phyloP scores from a whole-genome alignment of 2,888 invertebrate genomes.

The Aphidius colemani region DNA sequence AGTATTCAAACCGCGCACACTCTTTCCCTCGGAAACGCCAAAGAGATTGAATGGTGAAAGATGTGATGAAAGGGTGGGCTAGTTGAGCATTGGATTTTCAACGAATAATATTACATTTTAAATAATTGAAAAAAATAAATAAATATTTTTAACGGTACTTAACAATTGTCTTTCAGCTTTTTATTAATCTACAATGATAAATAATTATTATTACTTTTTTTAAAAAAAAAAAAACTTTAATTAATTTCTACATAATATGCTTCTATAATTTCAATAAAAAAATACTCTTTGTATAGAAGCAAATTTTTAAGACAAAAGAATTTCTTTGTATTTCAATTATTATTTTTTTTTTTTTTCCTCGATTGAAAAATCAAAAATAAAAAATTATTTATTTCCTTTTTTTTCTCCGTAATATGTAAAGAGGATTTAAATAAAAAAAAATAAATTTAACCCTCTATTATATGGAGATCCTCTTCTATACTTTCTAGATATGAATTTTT shows the following conservation, averaged over 20 bases:
- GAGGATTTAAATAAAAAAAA: slow-evolving; percentile 1
- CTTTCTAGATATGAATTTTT: slow-evolving; percentile 48
- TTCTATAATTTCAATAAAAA: too few species aligned
- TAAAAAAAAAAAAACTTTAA: too few species aligned
- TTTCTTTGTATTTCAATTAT: neutral
- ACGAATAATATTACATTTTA: too few species aligned
- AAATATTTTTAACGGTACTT: too few species aligned
- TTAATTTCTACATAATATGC: too few species aligned
- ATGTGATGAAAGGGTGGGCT: slow-evolving; percentile 23
- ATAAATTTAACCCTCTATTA: neutral
- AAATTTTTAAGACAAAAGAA: too few species aligned
- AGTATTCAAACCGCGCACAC: slow-evolving; percentile 19
- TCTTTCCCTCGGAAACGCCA: slow-evolving; percentile 25
- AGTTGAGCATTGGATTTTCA: too few species aligned
- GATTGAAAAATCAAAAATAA: slow-evolving; percentile 2
- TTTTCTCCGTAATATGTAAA: slow-evolving; percentile 23
- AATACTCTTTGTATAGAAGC: too few species aligned
- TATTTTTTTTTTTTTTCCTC: neutral
- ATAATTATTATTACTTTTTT: too few species aligned
- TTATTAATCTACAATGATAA: slow-evolving; percentile 6
- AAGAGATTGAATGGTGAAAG: slow-evolving; percentile 33
- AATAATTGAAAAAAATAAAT: too few species aligned
- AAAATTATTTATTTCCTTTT: slow-evolving; percentile 24
- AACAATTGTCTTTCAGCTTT: too few species aligned
- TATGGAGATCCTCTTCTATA: slow-evolving; percentile 41